Evolutionary conservation across 2,797 vertebrate genomes (phyloP), one percentile per base, ranked within the genome.

Genomic region (Prunella strophiata): DNA sequence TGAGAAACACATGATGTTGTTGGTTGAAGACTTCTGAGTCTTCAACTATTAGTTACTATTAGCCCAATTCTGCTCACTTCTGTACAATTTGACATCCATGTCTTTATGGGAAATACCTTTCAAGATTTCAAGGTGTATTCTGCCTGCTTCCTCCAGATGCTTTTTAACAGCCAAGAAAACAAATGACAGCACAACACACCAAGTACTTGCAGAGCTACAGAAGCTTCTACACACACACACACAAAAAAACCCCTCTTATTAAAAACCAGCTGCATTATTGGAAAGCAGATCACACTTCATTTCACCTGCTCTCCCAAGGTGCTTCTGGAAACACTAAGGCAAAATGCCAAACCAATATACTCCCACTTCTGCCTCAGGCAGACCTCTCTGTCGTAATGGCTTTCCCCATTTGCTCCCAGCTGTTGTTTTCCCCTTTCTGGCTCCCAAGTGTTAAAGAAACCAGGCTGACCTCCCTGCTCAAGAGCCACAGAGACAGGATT

Each of bases 231-330:
- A 38, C 9, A 40, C 7, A 12, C 32, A 22, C 19, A 30, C 26
- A 36, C 6, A 26, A 19, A 18, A 70, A 81, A 50, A 59, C 16
- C 25, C 25, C 20, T 76, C 45, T 80, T 52, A 30, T 13, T 23
- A 80, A 83, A 79, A 55, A 40, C 4, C 32, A 84, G 18, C 48
- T 57, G 32, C 40, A 13, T 48, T 32, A 86, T 9, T 72, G n/a
- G 30, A 84, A 85, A 80, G 50, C 50, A 95, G 52, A 81, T 85
- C 19, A 55, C 25, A 63, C n/a, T 74, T 71, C 7, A 65, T 30
- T 93, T 51, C 93, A 92, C 75, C 51, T 73, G n/a, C 87, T 58
- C 47, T 86, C 71, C 54, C 36, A 17, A 74, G 83, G 85, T 25
- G 13, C 76, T 94, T 90, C 61, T 83, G 79, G 72, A 94, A 85